These are phyloP conservation scores for Orthosia gracilis DNA, from an alignment of 2,888 invertebrate genomes.

Conservation along the genomic window DNA sequence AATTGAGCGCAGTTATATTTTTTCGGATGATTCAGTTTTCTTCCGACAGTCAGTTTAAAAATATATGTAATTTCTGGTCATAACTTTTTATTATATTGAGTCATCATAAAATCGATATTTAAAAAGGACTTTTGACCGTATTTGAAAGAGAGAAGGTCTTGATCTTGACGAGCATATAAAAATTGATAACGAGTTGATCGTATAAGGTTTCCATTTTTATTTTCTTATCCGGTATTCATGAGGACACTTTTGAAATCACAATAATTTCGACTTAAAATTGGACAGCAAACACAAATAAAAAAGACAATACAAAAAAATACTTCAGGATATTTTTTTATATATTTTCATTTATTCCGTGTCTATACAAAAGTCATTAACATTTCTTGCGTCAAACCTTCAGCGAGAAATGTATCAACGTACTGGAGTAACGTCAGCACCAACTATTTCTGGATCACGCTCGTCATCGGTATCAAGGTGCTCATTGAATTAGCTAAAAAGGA, in stretches of 20 bases:
- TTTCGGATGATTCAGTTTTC: neutral
- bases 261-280: neutral
- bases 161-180: slow-evolving; percentile 4
- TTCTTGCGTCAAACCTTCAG: slow-evolving; percentile 83
- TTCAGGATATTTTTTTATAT: too few relatives aligned
- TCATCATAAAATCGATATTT: slow-evolving; percentile 14
- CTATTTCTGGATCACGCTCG: slow-evolving; percentile 83
- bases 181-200: slow-evolving; percentile 13
- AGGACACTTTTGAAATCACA: neutral
- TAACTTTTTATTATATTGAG: slow-evolving; percentile 13
- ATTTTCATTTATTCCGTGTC: slow-evolving; percentile 67
- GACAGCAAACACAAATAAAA: neutral
- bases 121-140: slow-evolving; percentile 12
- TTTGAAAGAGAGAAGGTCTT: slow-evolving; percentile 8
- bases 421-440: slow-evolving; percentile 79
- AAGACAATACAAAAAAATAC: too few relatives aligned
- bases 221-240: neutral
- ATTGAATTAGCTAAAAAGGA: slow-evolving; percentile 77
- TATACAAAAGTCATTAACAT: slow-evolving; percentile 82
- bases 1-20: slow-evolving; percentile 12
- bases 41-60: slow-evolving; percentile 27
- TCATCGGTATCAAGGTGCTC: slow-evolving; percentile 80
- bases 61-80: neutral
- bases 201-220: neutral
- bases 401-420: slow-evolving; percentile 77